Conservation (phyloP, 2,113 vertebrate genomes). For the Serilophus lunatus region DNA sequence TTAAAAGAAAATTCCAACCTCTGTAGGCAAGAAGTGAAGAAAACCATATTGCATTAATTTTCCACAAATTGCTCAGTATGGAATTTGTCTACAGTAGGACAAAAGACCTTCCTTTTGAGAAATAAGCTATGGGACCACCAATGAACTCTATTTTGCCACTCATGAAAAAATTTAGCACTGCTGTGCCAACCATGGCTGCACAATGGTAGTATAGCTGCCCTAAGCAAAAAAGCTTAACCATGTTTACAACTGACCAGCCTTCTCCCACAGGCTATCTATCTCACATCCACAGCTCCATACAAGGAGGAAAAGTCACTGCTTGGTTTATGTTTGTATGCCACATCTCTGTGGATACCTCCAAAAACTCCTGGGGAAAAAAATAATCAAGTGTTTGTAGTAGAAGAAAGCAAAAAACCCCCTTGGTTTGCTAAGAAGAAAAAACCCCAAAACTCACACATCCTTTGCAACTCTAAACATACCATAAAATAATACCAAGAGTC, state of each 20-base stretch:
- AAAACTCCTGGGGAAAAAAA: not conserved
- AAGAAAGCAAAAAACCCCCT: not conserved
- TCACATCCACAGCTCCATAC: not conserved
- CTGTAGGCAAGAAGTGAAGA: not conserved
- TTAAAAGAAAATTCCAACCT: not conserved
- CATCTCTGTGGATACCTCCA: not conserved
- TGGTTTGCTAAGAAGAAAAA: not conserved
- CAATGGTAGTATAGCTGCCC: not conserved
- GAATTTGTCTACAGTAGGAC: not conserved
- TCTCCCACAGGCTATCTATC: not conserved
- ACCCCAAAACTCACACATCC: not conserved
- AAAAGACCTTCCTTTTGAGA: constrained; percentile 5
- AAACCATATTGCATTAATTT: constrained; percentile 30
- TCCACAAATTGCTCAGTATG: not conserved
- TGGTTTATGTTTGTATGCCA: not conserved
- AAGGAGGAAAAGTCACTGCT: not conserved
- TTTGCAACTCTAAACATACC: not conserved
- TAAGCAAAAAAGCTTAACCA: not conserved
- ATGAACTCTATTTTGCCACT: not conserved
- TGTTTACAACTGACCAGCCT: not conserved
- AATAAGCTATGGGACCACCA: constrained; percentile 20
- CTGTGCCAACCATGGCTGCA: not conserved
- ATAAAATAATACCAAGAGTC: not conserved
- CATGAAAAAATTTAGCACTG: not conserved
- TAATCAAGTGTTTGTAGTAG: not conserved